Base-by-base conservation (phyloP, 2,888 invertebrate genomes). In the Microdon myrmicae region DNA sequence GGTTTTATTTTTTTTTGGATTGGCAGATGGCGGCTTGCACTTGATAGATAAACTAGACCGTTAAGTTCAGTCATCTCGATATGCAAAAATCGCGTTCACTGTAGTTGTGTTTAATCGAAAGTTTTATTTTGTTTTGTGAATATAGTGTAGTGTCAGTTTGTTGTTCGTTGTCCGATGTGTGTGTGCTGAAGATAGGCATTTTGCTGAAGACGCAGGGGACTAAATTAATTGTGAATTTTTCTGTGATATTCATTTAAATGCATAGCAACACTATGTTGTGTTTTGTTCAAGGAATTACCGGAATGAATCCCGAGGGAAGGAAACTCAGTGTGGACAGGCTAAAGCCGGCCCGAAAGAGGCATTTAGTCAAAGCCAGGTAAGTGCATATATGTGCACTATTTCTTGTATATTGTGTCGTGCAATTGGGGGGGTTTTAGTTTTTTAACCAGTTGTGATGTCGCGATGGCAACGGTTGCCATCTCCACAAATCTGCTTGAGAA, bases 211-310 rank as follows among this genome's bases (percentile, higher is more conserved):
- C 16, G 13, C 7, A 4, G 3, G 14, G 5, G 13, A 16, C 9
- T n/a, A 23, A 13, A 26, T 14, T n/a, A n/a, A n/a, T n/a, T n/a
- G n/a, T n/a, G n/a, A n/a, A 7, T 6, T 37, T 38, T n/a, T 16
- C 17, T 60, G 55, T 44, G 44, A 13, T 41, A 10, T 14, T 14
- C 9, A 19, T 9, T 13, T 60, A 51, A 53, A 58, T 64, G 64
- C 64, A 66, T 54, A 66, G 59, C 39, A 59, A 53, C 48, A 67
- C 49, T 41, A 69, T 69, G 69, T 56, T 69, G 60, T 68, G 69
- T 58, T 68, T 69, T 58, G 68, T 69, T 14, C 68, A 69, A 66
- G 69, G 69, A 45, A 68, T 69, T 25, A 56, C 69, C 49, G 61
- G 68, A 12, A 64, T 66, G 59, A 68, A 64, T 49, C 44, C 68